Evolutionary conservation across 2,888 invertebrate species (phyloP).

Genomic region (Sinopyrophorus schimmeli): DNA sequence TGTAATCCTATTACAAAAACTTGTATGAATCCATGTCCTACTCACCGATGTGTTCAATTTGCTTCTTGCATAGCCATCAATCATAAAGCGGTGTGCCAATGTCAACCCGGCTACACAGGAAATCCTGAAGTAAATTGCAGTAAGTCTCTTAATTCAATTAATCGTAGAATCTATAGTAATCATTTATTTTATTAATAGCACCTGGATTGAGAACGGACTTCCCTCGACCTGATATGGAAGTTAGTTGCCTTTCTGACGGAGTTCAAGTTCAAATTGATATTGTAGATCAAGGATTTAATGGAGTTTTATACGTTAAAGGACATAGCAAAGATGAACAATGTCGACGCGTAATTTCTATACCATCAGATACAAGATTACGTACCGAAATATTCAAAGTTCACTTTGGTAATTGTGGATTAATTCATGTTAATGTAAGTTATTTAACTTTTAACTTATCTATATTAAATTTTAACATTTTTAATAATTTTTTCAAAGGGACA

Average conservation of each 20-base stretch:
- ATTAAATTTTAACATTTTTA: not conserved
- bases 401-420: constrained; percentile 89
- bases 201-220: constrained; percentile 67
- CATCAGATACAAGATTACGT: constrained; percentile 66
- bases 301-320: constrained; percentile 90
- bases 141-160: too few species aligned
- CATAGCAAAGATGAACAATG: constrained; percentile 93
- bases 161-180: not conserved
- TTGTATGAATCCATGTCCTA: constrained; percentile 79
- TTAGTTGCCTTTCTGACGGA: constrained; percentile 89
- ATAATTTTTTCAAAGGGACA: constrained; percentile 66
- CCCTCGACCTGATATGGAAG: constrained; percentile 82
- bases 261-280: constrained; percentile 84
- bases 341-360: constrained; percentile 76
- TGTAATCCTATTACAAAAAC: constrained; percentile 71
- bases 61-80: constrained; percentile 78
- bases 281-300: constrained; percentile 78
- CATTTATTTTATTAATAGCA: constrained; percentile 3
- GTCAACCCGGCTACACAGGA: constrained; percentile 75
- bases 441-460: constrained; percentile 1
- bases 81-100: constrained; percentile 77
- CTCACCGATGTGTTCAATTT: constrained; percentile 73
- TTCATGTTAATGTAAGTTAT: constrained; percentile 82
- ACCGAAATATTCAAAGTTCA: constrained; percentile 73
- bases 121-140: constrained; percentile 77